Conservation (phyloP, 2,797 vertebrate species). For the Borostomias antarcticus region DNA sequence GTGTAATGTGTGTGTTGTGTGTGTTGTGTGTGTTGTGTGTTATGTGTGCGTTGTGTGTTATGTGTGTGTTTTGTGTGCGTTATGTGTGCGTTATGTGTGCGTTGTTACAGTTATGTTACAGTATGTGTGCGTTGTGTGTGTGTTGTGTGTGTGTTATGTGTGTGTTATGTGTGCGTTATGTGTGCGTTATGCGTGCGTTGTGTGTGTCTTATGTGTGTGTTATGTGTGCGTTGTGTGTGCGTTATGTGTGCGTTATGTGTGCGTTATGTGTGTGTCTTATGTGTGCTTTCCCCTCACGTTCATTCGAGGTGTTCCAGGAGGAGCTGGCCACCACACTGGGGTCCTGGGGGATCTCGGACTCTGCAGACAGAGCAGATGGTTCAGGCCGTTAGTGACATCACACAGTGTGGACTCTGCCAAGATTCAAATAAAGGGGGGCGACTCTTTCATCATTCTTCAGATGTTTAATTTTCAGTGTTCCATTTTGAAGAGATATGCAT, state of each 20-base stretch:
- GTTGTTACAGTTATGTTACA: not conserved
- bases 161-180: constrained; percentile 26
- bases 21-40: not conserved
- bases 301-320: constrained; percentile 87
- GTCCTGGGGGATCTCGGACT: constrained; percentile 81
- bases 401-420: not conserved
- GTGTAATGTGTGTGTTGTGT: not conserved
- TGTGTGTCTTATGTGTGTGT: not conserved
- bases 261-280: not conserved
- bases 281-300: constrained; percentile 70
- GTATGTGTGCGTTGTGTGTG: no score
- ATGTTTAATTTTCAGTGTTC: no score
- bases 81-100: not conserved
- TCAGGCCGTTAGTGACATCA: constrained; percentile 32
- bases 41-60: not conserved
- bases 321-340: constrained; percentile 82
- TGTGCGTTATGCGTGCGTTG: not conserved
- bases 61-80: not conserved
- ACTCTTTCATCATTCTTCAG: no score
- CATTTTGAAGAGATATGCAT: no score
- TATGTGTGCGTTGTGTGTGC: not conserved
- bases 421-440: not conserved
- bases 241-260: not conserved
- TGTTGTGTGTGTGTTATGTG: not conserved
- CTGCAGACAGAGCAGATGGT: constrained; percentile 71